Evolutionary conservation across 2,888 invertebrate species (phyloP), one percentile per base, ranked within the genome.

Genomic region (Automeris io): DNA sequence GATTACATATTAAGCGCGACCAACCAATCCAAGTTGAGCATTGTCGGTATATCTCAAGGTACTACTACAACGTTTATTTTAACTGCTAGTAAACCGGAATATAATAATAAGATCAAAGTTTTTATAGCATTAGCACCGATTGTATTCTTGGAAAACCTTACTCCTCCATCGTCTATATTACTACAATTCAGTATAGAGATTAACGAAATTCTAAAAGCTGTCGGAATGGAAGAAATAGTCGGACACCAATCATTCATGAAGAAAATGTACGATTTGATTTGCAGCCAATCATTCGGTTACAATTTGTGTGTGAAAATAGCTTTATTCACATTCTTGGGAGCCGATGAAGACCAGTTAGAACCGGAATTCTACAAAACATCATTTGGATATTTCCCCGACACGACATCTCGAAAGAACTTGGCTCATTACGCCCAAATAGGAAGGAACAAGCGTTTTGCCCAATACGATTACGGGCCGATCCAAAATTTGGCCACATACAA

Each of bases 41-140:
- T 91, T 54, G 69, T 91, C 5, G 93, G 92, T 0, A 91, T 92
- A 59, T 93, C 92, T 0, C 78, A 85, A 56, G 93, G 92, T 5
- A 87, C 87, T 0, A 88, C 89, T 0, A 55, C 63, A 5, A 88
- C 87, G 45, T 89, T 74, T 45, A 83, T 88, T 0, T 72, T 89
- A 69, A 64, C 74, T 1, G 73, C 87, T 0, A 64, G 66, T 18
- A 59, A 57, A 31, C 87, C 89, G 0, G 81, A 87, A 41, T 89
- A 89, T 54, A 89, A 89, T 51, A 50, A 65, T 1, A 90, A 88
- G 60, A 69, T 91, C 2, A 72, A 68, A 22, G 65, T 34, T 0
- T 48, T 48, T 43, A 6, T 58, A 2, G 39, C 57, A 3, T 25
- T 54, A 2, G 54, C 54, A 19, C 54, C 54, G 2, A 32, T 54